Evolutionary conservation across 2,888 invertebrate genomes (phyloP), one percentile per base, ranked within the genome.

Genomic region (Ophion ventricosus): DNA sequence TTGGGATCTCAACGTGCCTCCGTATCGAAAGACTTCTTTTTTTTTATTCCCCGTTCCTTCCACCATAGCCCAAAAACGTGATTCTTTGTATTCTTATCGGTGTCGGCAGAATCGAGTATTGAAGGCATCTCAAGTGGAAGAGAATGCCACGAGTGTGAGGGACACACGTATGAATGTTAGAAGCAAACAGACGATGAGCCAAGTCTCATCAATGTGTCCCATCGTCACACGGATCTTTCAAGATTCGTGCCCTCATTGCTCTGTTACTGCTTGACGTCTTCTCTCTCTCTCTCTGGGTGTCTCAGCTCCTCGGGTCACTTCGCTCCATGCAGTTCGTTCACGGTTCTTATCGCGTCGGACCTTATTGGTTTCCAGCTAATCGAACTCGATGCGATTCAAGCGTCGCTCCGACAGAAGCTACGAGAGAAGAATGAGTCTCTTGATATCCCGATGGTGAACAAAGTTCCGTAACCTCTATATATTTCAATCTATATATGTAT

Each of bases 281-380:
- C 56, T 70, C 43, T 72, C 56, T 70, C 43, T 72, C 29, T 67
- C 35, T 29, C 63, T 43, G 63, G 25, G 64, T 29, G 17, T 20
- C 75, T 26, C 20, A 40, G 56, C 23, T 26, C 25, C 17, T 23
- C 11, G 29, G 23, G 25, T 20, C 29, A 63, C 57, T 56, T 17
- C 5, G 26, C 26, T 35, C 17, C n/a, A 17, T 26, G n/a, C 17
- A 26, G 23, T 78, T 69, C n/a, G 72, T 75, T 63, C 70, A 63
- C 66, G 57, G 75, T 59, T 79, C 75, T 81, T 84, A 82, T 83
- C 83, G 83, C 78, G 17, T 84, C 80, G 83, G 78, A 87, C 87
- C 85, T 90, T 89, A 90, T 90, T 90, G 91, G 86, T 89, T 91
- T 88, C 89, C 89, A 85, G 87, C 88, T 90, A 91, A 91, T 91